A percentile compares a stretch with the other conserved stretches of the same genome.
These are phyloP conservation scores for Podarcis lilfordi DNA, from an alignment of 2,797 vertebrate genomes.

Conservation along the genomic window DNA sequence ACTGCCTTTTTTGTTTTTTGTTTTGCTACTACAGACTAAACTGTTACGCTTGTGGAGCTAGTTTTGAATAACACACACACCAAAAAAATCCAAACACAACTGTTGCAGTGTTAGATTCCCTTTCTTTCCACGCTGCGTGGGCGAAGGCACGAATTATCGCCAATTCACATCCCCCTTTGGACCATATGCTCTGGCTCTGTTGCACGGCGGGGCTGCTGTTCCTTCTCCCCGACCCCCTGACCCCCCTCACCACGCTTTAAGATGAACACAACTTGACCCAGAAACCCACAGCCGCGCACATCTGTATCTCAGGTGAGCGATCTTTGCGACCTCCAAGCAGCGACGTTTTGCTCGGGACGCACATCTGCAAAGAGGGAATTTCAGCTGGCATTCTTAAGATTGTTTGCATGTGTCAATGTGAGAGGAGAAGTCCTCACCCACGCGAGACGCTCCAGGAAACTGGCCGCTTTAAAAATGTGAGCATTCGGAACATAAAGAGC, in stretches of 20 bases:
- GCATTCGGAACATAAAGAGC: not conserved
- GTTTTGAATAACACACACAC: no score
- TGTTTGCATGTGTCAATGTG: slow-evolving; percentile 32
- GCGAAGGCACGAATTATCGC: not conserved
- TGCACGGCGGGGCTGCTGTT: fast-evolving
- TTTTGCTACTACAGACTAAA: not conserved
- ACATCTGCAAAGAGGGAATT: slow-evolving; percentile 23
- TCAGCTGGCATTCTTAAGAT: slow-evolving; percentile 36
- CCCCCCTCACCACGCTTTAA: not conserved
- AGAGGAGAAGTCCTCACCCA: slow-evolving; percentile 52
- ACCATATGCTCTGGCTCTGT: fast-evolving
- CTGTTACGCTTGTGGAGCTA: not conserved
- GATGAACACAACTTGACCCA: not conserved
- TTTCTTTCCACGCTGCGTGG: not conserved
- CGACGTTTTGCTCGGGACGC: not conserved
- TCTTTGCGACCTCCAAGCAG: not conserved
- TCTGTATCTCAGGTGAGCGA: slow-evolving; percentile 32
- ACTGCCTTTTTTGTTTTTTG: not conserved
- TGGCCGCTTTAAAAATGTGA: slow-evolving; percentile 53
- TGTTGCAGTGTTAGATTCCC: not conserved
- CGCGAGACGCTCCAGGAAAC: slow-evolving; percentile 65
- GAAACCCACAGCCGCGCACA: not conserved
- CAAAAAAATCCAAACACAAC: not conserved
- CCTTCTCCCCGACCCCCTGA: no score
- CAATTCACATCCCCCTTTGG: not conserved